These are phyloP conservation scores for Cheilosia vulpina DNA, from an alignment of 2,888 invertebrate species.

Conservation along the genomic window DNA sequence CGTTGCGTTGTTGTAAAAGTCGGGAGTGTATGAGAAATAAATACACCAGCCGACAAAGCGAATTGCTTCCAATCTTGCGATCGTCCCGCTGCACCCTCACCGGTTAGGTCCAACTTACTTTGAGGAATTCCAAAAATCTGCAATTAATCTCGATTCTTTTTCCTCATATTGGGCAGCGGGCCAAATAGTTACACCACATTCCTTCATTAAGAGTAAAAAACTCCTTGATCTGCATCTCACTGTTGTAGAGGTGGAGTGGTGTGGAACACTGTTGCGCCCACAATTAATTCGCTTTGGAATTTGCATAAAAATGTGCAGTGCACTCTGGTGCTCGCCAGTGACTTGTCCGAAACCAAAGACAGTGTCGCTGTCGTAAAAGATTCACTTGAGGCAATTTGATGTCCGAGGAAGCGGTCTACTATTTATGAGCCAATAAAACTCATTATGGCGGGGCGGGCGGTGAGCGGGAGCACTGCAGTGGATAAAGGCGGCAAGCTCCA, in stretches of 20 bases:
- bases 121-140: slow-evolving; percentile 78
- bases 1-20: slow-evolving; percentile 44
- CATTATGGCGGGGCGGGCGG: slow-evolving; percentile 40
- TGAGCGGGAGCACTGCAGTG: slow-evolving; percentile 16
- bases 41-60: slow-evolving; percentile 54
- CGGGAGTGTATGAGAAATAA: slow-evolving; percentile 22
- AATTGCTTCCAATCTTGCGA: slow-evolving; percentile 10
- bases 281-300: slow-evolving; percentile 36
- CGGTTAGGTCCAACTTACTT: slow-evolving; percentile 34
- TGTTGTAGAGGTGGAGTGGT: not conserved
- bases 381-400: slow-evolving; percentile 51
- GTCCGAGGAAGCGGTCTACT: slow-evolving; percentile 34
- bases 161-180: slow-evolving; percentile 47
- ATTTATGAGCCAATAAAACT: slow-evolving; percentile 68
- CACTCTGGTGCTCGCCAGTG: slow-evolving; percentile 14
- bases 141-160: slow-evolving; percentile 77
- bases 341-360: slow-evolving; percentile 38
- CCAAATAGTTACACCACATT: slow-evolving; percentile 60
- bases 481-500: slow-evolving; percentile 23
- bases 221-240: slow-evolving; percentile 31
- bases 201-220: slow-evolving; percentile 50
- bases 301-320: slow-evolving; percentile 15
- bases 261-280: slow-evolving; percentile 47
- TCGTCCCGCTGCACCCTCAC: slow-evolving; percentile 1
- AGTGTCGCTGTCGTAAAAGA: slow-evolving; percentile 50